A percentile compares a stretch with the other conserved stretches of the same genome.
phyloP scores from a whole-genome alignment of 2,113 vertebrate species.

The Paralichthys olivaceus region DNA sequence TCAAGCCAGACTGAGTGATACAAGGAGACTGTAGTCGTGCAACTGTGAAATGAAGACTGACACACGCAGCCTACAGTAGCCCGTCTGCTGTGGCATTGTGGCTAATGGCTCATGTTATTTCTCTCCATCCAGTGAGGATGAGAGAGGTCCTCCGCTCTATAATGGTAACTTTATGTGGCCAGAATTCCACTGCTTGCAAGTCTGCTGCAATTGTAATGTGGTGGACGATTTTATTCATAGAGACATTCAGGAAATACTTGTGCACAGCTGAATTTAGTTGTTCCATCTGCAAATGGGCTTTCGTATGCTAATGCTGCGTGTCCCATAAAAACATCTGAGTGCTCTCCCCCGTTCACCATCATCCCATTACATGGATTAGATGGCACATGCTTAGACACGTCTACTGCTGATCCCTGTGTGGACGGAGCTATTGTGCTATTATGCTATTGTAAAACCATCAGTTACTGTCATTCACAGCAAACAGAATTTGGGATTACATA shows the following conservation, averaged over 20 bases:
- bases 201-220: conserved; percentile 55
- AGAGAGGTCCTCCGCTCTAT: conserved; percentile 51
- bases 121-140: conserved; percentile 56
- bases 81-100: conserved; percentile 52
- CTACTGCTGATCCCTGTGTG: conserved; percentile 10
- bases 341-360: conserved; percentile 40
- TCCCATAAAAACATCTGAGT: conserved; percentile 57
- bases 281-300: conserved; percentile 69
- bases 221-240: conserved; percentile 60
- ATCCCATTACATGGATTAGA: conserved; percentile 32
- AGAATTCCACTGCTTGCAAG: conserved; percentile 57
- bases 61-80: conserved; percentile 55
- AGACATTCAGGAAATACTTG: conserved; percentile 68
- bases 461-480: background rate
- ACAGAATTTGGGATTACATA: background rate
- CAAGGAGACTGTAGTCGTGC: conserved; percentile 12
- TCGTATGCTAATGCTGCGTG: conserved; percentile 63
- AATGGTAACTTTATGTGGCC: conserved; percentile 61
- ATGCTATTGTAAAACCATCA: background rate
- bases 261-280: conserved; percentile 61
- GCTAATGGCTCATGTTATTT: conserved; percentile 61
- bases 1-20: conserved; percentile 22
- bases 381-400: conserved; percentile 11
- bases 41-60: conserved; percentile 60
- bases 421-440: conserved; percentile 17